Evolutionary conservation across 2,888 invertebrate species (phyloP).

Genomic region (Tenthredo livida): DNA sequence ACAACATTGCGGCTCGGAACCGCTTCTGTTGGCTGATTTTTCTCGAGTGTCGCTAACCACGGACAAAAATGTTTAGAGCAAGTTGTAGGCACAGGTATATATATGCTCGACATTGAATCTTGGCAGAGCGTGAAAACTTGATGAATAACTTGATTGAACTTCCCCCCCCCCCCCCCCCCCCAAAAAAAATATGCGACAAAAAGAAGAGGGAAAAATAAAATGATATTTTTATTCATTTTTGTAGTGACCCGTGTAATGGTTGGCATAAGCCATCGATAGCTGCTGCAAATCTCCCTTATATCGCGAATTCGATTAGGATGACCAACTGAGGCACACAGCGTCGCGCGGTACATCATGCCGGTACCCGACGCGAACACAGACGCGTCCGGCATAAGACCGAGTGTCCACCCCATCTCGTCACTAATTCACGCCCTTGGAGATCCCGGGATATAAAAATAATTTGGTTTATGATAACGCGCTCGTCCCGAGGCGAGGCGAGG

Average conservation of each 20-base stretch:
- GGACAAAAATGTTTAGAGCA: background rate
- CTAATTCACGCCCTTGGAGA: constrained; percentile 73
- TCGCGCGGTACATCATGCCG: constrained; percentile 17
- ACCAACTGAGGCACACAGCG: constrained; percentile 46
- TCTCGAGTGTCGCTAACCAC: constrained; percentile 9
- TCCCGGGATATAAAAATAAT: constrained; percentile 77
- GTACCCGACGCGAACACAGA: constrained; percentile 18
- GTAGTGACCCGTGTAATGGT: constrained; percentile 38
- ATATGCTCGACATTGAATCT: background rate
- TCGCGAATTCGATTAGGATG: constrained; percentile 52
- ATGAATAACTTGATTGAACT: background rate
- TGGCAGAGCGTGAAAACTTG: background rate
- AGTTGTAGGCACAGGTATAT: constrained; percentile 5
- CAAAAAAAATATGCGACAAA: background rate
- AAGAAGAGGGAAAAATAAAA: background rate
- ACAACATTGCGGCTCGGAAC: constrained; percentile 2
- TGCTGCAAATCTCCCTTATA: constrained; percentile 47
- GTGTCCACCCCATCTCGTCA: constrained; percentile 72
- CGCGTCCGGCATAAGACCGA: constrained; percentile 55
- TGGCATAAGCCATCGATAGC: constrained; percentile 36
- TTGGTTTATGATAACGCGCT: constrained; percentile 76
- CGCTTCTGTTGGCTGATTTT: constrained; percentile 36
- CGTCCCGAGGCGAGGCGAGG: constrained; percentile 61
- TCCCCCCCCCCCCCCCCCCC: too few relatives aligned
- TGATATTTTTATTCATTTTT: constrained; percentile 11